phyloP scores from a whole-genome alignment of 92 coral and sea anemone species.

The Virgularia gustaviana region DNA sequence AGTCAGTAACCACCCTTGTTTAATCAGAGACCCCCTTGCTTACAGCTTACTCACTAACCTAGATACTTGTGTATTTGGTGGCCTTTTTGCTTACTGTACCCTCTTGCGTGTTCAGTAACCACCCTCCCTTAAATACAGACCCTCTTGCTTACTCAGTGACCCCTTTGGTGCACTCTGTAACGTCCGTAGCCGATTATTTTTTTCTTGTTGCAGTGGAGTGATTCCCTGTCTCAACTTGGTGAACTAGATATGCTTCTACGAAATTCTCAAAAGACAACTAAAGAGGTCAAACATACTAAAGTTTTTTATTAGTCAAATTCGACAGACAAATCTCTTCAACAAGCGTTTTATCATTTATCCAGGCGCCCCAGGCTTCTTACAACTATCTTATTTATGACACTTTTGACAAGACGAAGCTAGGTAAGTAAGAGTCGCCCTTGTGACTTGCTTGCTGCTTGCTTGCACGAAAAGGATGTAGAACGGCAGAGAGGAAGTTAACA shows the following conservation, averaged over 20 bases:
- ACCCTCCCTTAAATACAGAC: too few species aligned
- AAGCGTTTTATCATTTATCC: background rate
- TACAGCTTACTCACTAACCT: too few species aligned
- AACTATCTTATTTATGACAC: constrained; percentile 80
- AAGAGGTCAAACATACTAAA: constrained; percentile 1
- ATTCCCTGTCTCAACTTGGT: constrained; percentile 80
- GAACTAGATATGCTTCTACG: constrained; percentile 79
- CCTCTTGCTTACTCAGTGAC: too few species aligned
- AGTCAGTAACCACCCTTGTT: too few species aligned
- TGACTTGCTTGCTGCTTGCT: background rate
- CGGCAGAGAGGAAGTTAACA: background rate
- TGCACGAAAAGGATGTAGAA: background rate
- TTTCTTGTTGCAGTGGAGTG: constrained; percentile 68
- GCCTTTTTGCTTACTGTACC: background rate
- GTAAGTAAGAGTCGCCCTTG: constrained; percentile 26
- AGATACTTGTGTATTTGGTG: too few species aligned
- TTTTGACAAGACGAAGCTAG: constrained; percentile 79
- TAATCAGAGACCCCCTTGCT: too few species aligned
- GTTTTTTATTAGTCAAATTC: background rate
- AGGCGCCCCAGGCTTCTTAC: constrained; percentile 67
- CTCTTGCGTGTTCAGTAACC: too few species aligned
- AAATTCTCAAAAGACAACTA: constrained; percentile 42
- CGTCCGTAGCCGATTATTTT: too few species aligned
- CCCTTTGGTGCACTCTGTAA: background rate
- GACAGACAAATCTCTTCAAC: background rate